Conservation (phyloP, 1,140 invertebrate genomes). For the Planococcus citri region DNA sequence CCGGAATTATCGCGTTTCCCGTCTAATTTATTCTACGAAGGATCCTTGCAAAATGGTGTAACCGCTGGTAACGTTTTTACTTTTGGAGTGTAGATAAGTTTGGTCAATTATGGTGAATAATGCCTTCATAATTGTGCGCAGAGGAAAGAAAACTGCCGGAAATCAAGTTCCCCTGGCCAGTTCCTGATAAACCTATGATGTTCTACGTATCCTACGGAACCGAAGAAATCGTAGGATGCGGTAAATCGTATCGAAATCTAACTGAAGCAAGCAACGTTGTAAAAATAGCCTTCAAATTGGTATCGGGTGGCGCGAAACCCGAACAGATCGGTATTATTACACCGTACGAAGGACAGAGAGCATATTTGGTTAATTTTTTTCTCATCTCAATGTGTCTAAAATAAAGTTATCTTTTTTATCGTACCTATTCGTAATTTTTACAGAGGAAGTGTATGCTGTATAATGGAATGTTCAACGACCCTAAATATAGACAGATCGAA, state of each 20-base stretch:
- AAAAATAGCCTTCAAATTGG: slow-evolving; percentile 85
- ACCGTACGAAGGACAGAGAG: slow-evolving; percentile 97
- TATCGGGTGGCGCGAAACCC: slow-evolving; percentile 88
- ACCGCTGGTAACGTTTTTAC: slow-evolving; percentile 53
- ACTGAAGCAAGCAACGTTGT: slow-evolving; percentile 98
- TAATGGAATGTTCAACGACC: slow-evolving; percentile 89
- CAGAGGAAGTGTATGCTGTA: slow-evolving; percentile 94
- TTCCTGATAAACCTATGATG: slow-evolving; percentile 93
- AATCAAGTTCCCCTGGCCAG: slow-evolving; percentile 97
- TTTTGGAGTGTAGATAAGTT: not conserved
- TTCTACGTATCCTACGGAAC: slow-evolving; percentile 97
- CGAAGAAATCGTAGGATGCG: slow-evolving; percentile 96
- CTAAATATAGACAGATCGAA: slow-evolving; percentile 97
- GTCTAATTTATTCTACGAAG: slow-evolving; percentile 99
- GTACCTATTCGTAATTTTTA: slow-evolving; percentile 4
- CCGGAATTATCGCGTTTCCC: slow-evolving; percentile 94
- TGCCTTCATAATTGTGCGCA: slow-evolving; percentile 28
- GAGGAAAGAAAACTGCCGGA: slow-evolving; percentile 80
- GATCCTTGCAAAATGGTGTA: slow-evolving; percentile 95
- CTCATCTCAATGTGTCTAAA: not conserved
- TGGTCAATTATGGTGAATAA: not conserved
- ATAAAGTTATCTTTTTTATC: too few relatives aligned
- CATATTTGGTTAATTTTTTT: slow-evolving; percentile 61
- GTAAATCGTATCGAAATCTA: slow-evolving; percentile 95
- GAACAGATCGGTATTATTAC: slow-evolving; percentile 99